Base-by-base conservation (phyloP, 2,888 invertebrate genomes). In the Unio delphinus region DNA sequence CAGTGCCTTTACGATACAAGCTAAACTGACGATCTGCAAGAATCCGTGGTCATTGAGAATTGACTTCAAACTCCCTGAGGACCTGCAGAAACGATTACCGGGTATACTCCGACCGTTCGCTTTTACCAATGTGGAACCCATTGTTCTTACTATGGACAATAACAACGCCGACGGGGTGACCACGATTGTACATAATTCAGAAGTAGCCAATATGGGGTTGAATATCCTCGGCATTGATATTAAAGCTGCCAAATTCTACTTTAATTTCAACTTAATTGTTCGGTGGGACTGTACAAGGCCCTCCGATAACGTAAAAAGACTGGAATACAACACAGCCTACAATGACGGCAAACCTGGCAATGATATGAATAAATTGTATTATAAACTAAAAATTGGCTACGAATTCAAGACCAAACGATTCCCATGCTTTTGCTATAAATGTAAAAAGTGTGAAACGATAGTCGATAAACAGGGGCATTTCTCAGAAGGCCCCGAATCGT, bases 341-440 rank as follows among this genome's bases (percentile, higher is more conserved):
- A 15, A 62, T 62, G 62, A 62, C 54, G 45, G 62, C 8, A 62
- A 34, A 23, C 30, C 30, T n/a, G 62, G 62, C 0, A 62, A 62
- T 34, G 62, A 62, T 23, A 62, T 62, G 62, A 62, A 62, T 28
- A 62, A 62, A 34, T 34, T 34, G 30, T 62, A 62, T 34, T 62
- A 62, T 28, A 62, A 62, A 34, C 45, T 62, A 6, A 62, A 62
- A 28, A 62, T 62, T 26, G 34, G 23, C 28, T 62, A 62, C 54
- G 62, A 62, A 34, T 54, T 62, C 62, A 62, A 62, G 54, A n/a
- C n/a, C 18, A 62, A 34, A 54, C 34, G 54, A 62, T 20, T 34
- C n/a, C 45, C 45, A 30, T 34, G 62, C 54, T 34, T 62, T 34
- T 34, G 45, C 18, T 62, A 62, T 54, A 62, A 62, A 34, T 62